These are phyloP conservation scores for Oxygymnocypris stewartii DNA, from an alignment of 2,113 vertebrate species.

Conservation along the genomic window DNA sequence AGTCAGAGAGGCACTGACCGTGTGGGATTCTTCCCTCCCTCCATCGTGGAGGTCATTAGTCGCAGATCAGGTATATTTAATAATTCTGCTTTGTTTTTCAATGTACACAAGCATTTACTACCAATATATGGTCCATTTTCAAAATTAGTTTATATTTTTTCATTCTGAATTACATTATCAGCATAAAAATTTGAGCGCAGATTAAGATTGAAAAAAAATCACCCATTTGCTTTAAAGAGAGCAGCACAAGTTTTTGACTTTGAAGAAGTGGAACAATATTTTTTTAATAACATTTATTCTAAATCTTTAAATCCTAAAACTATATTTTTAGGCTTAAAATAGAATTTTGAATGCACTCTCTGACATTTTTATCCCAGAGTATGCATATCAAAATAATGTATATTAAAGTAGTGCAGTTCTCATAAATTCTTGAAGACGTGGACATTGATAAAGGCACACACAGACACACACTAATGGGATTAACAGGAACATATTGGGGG, in stretches of 20 bases:
- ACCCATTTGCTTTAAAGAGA: neutral
- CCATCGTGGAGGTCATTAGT: slow-evolving; percentile 94
- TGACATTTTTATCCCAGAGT: slow-evolving; percentile 3
- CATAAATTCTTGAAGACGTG: slow-evolving; percentile 22
- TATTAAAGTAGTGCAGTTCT: neutral
- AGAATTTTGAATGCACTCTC: neutral
- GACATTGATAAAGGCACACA: slow-evolving; percentile 44
- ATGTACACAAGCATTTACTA: neutral
- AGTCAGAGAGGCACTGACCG: slow-evolving; percentile 87
- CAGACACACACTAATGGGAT: slow-evolving; percentile 67
- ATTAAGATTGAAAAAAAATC: neutral
- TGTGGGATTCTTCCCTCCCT: slow-evolving; percentile 92
- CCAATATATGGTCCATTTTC: neutral
- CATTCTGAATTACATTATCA: neutral
- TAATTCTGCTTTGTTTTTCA: neutral
- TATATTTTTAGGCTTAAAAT: slow-evolving; percentile 18
- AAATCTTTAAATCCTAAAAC: neutral
- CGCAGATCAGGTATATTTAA: slow-evolving; percentile 81
- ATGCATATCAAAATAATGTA: slow-evolving; percentile 21
- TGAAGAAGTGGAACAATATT: neutral
- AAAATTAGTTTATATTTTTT: neutral
- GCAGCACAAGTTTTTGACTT: neutral
- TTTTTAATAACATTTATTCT: neutral
- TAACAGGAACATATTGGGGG: slow-evolving; percentile 70
- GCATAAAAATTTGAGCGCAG: neutral